Conservation (phyloP, 2,797 vertebrate species). For the Setipinna tenuifilis region DNA sequence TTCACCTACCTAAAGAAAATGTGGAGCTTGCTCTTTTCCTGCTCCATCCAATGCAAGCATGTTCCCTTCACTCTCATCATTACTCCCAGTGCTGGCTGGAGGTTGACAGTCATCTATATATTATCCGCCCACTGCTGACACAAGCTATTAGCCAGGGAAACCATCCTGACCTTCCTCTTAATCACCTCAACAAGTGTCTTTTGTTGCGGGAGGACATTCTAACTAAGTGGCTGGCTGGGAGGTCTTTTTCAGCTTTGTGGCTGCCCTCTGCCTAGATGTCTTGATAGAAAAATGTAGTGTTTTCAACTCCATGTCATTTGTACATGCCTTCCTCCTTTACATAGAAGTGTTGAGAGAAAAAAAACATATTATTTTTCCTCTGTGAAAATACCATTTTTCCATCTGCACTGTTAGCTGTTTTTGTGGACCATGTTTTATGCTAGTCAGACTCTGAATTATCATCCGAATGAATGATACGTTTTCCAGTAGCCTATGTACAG, state of each 20-base stretch:
- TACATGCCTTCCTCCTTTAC: too few species aligned
- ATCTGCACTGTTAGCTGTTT: too few species aligned
- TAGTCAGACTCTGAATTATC: too few species aligned
- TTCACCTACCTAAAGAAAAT: not conserved
- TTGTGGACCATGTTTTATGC: too few species aligned
- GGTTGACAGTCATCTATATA: slow-evolving; percentile 45
- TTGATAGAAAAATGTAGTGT: not conserved
- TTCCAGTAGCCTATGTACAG: too few species aligned
- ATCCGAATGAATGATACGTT: too few species aligned
- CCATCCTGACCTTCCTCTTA: slow-evolving; percentile 28
- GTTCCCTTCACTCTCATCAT: slow-evolving; percentile 45
- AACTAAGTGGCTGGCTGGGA: not conserved
- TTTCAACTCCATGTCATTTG: not conserved
- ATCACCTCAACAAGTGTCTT: slow-evolving; percentile 2
- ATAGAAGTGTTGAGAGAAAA: too few species aligned
- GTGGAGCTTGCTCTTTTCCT: slow-evolving; percentile 39
- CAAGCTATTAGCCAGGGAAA: slow-evolving; percentile 49
- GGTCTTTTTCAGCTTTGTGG: not conserved
- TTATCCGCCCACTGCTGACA: slow-evolving; percentile 43
- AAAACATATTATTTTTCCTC: too few species aligned
- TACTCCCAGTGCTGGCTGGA: slow-evolving; percentile 38
- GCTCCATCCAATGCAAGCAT: slow-evolving; percentile 44
- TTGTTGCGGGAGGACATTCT: not conserved
- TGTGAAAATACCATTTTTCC: too few species aligned
- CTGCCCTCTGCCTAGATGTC: not conserved